Evolutionary conservation across 2,113 vertebrate species (phyloP).

Genomic region (Microcebus jonahi): DNA sequence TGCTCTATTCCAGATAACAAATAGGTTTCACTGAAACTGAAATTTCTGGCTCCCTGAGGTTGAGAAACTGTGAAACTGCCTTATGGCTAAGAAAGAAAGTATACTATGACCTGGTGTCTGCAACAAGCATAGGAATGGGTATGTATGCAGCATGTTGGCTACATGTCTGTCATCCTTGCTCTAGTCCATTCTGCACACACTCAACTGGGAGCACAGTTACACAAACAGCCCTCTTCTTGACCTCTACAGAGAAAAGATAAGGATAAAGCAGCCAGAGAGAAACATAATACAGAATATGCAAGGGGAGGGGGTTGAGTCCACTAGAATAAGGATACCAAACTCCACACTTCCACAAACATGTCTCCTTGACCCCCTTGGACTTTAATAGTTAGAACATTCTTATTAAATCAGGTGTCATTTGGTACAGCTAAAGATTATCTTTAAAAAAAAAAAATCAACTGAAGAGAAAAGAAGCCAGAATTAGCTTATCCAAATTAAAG

Average conservation of each 20-base stretch:
- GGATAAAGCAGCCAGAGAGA: background rate
- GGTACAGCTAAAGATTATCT: background rate
- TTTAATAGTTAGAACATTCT: background rate
- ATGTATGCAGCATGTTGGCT: background rate
- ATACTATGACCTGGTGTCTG: background rate
- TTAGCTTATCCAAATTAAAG: background rate
- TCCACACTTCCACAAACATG: background rate
- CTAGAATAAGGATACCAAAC: background rate
- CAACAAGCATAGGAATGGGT: background rate
- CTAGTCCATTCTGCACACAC: background rate
- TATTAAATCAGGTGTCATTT: background rate
- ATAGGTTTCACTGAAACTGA: background rate
- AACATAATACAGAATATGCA: background rate
- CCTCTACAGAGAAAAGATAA: background rate
- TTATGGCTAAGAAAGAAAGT: background rate
- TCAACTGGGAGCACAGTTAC: background rate
- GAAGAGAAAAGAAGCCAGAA: constrained; percentile 6
- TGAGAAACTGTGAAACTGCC: background rate
- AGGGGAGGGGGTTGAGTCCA: background rate
- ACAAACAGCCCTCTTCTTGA: background rate
- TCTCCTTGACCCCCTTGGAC: background rate
- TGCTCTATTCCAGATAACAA: background rate
- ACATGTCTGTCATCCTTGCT: background rate
- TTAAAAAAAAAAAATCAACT: background rate
- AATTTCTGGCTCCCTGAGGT: background rate